Conservation (phyloP, 2,888 invertebrate genomes). For the Thecophora atra region DNA sequence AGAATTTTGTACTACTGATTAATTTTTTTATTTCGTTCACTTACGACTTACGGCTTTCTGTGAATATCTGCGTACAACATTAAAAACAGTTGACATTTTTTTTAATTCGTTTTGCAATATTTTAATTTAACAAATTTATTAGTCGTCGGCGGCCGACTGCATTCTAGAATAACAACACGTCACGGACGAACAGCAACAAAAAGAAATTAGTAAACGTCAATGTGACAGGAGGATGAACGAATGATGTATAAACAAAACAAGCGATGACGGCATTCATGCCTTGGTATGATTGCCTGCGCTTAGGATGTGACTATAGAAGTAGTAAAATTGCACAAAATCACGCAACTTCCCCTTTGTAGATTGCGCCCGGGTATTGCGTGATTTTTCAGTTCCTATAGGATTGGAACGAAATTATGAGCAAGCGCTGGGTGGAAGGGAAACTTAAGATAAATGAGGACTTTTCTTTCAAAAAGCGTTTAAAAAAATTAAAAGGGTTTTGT, state of each 20-base stretch:
- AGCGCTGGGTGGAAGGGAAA: no score
- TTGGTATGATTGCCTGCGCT: neutral
- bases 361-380: no score
- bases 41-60: conserved; percentile 27
- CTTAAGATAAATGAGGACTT: no score
- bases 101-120: neutral
- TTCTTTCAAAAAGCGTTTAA: neutral
- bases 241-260: neutral
- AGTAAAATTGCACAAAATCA: neutral
- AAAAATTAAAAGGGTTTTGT: no score
- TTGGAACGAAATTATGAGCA: no score
- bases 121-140: conserved; percentile 2
- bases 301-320: neutral
- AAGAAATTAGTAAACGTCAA: conserved; percentile 24
- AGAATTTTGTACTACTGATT: neutral
- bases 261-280: neutral
- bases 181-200: conserved; percentile 4
- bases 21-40: conserved; percentile 22
- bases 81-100: conserved; percentile 51
- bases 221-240: conserved; percentile 14
- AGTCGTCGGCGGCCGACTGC: neutral
- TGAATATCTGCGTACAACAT: conserved; percentile 23
- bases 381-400: no score
- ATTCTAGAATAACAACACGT: neutral
- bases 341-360: no score